Evolutionary conservation across 2,113 vertebrate species (phyloP).

Genomic region (Setophaga kirtlandii): DNA sequence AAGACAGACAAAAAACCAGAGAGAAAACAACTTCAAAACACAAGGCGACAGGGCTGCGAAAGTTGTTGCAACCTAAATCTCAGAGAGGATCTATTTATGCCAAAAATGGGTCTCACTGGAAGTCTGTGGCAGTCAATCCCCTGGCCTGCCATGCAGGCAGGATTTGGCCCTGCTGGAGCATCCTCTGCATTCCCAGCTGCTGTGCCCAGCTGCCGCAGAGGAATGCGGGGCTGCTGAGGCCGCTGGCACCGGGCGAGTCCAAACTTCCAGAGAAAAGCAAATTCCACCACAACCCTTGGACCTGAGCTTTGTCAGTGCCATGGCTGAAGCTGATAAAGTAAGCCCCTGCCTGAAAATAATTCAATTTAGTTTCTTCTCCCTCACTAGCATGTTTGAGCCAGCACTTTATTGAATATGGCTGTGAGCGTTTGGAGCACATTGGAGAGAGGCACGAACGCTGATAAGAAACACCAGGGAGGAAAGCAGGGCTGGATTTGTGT

Average conservation of each 20-base stretch:
- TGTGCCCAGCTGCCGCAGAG: neutral
- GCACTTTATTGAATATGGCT: neutral
- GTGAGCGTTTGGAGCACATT: neutral
- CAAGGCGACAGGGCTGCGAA: neutral
- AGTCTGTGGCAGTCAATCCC: neutral
- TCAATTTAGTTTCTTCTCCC: neutral
- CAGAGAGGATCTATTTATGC: neutral
- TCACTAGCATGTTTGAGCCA: neutral
- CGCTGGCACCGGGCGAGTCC: neutral
- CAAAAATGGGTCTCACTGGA: neutral
- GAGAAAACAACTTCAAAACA: neutral
- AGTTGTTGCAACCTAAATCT: neutral
- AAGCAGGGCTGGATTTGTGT: neutral
- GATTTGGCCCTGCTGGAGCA: neutral
- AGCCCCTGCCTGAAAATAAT: neutral
- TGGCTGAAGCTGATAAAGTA: neutral
- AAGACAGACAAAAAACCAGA: neutral
- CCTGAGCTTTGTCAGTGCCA: accelerated
- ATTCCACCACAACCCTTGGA: neutral
- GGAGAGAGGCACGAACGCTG: accelerated
- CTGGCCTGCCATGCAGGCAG: neutral
- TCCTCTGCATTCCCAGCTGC: conserved; percentile 55
- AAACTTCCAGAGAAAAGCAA: neutral
- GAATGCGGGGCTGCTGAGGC: neutral
- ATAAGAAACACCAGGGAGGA: neutral